Percentiles rank a stretch among this genome's conserved stretches.
These are phyloP conservation scores for Epinephelus malabaricus DNA, from an alignment of 2,797 vertebrate species.

Conservation along the genomic window DNA sequence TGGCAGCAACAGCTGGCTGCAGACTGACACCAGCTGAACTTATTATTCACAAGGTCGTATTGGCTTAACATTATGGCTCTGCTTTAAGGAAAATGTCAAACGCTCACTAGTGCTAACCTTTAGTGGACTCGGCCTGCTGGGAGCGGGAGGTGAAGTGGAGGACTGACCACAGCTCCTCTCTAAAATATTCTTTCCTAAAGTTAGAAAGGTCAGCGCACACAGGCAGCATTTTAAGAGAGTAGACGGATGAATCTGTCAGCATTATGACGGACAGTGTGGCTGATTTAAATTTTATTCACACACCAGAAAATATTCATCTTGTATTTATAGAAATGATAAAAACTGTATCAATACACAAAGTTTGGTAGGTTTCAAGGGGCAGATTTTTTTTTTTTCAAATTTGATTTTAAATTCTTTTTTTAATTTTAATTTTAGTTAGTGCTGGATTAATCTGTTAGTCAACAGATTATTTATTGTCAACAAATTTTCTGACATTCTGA, in stretches of 20 bases:
- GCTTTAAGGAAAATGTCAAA: conserved; percentile 62
- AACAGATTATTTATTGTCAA: not conserved
- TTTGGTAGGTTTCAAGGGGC: not conserved
- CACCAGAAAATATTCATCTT: too few species aligned
- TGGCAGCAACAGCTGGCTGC: conserved; percentile 48
- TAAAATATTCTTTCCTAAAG: conserved; percentile 33
- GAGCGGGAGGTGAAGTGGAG: conserved; percentile 50
- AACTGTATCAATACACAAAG: too few species aligned
- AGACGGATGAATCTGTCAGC: not conserved
- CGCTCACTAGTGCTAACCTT: conserved; percentile 54
- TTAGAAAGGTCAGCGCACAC: conserved; percentile 59
- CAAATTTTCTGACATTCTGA: too few species aligned
- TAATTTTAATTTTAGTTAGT: not conserved
- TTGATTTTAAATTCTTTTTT: not conserved
- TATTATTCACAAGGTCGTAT: conserved; percentile 61
- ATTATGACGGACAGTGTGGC: not conserved
- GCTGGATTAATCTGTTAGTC: not conserved
- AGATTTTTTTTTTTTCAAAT: not conserved
- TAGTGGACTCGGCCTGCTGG: conserved; percentile 47
- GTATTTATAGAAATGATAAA: too few species aligned
- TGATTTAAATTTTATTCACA: not conserved
- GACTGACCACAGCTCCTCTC: conserved; percentile 24
- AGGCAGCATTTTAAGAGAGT: conserved; percentile 47
- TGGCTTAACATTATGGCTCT: conserved; percentile 47
- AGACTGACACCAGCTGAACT: conserved; percentile 60